Base-by-base conservation (phyloP, 2,797 vertebrate species). In the Iguana delicatissima region DNA sequence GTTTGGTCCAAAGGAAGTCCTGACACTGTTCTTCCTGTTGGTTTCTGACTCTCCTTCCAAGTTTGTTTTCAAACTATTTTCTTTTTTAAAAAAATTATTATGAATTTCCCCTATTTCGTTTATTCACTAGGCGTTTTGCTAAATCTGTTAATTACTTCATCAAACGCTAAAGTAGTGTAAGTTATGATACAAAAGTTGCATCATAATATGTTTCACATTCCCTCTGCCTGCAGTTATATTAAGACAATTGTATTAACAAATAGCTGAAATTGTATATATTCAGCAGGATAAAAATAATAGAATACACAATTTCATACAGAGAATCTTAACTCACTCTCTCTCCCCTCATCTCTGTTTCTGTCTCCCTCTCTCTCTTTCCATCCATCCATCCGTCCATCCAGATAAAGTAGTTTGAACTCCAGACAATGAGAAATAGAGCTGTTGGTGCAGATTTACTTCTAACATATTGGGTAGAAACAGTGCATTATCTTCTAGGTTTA, bases 401-500 rank as follows among this genome's bases (percentile, higher is more conserved):
- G 24, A 59, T 35, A 14, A 72, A 55, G 26, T 62, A 69, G 26
- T 13, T 26, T 42, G 35, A 87, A 32, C 50, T 86, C 16, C 57
- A 62, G 57, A 79, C 26, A 64, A 10, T 29, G 38, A 88, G 64
- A 38, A 14, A 14, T 35, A 88, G 72, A 79, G 29, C 10, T 80
- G 20, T 55, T 88, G 79, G 62, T 72, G 2, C 14, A 38, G 24
- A 72, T 80, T 87, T 86, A 7, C 46, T 92, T 46, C 85, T 16
- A 13, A 91, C 92, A n/a, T 83, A 55, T 83, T 93, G 57, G 90
- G 88, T 93, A 89, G 93, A 93, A 77, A 59, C n/a, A 82, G n/a
- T 57, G 13, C 52, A 1, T 35, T 91, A 86, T 89, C 72, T 90
- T 38, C 86, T 35, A 89, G 57, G 18, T 72, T 90, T 90, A 83